Evolutionary conservation across 1,140 invertebrate species (phyloP), one percentile per base, ranked within the genome.

Genomic region (Ostrea denselamellosa): DNA sequence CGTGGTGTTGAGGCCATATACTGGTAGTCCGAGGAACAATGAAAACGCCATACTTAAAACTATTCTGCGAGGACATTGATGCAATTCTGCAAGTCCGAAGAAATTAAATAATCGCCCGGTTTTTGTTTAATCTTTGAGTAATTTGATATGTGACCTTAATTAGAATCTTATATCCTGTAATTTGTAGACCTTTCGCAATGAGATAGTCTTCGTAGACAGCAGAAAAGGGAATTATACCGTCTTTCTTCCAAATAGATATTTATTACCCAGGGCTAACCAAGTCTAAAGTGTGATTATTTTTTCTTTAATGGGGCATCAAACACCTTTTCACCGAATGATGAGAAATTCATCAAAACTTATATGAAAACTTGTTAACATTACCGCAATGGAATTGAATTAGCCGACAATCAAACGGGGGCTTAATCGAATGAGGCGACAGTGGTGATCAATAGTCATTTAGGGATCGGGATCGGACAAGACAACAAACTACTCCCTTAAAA

Each of bases 341-440:
- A 65, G 51, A 83, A 88, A 88, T 85, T 85, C 34, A 77, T 88
- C 84, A 77, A 83, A 52, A 88, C 83, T 88, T 88, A 88, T 88
- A 53, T n/a, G 83, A 85, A 53, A 77, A 88, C 83, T 83, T 85
- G 87, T 88, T 85, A 88, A 81, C 65, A 85, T 65, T 65, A 22
- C 85, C 87, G 84, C 87, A 88, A 82, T 88, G 83, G 58, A 85
- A 88, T 88, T 85, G 83, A 85, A 88, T 88, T 88, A 88, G 62
- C 87, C 62, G 83, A 88, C 83, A 83, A 88, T 88, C 87, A 88
- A 88, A 88, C 85, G 87, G 77, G 85, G 85, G 71, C 58, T 88
- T 88, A 88, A 88, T 88, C 87, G 58, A 88, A 88, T 88, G 65
- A 88, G 68, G 83, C 65, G 85, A 81, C 56, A 52, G 17, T 17